Evolutionary conservation across 2,113 vertebrate species (phyloP), one percentile per base, ranked within the genome.

Genomic region (Thalassoma bifasciatum): DNA sequence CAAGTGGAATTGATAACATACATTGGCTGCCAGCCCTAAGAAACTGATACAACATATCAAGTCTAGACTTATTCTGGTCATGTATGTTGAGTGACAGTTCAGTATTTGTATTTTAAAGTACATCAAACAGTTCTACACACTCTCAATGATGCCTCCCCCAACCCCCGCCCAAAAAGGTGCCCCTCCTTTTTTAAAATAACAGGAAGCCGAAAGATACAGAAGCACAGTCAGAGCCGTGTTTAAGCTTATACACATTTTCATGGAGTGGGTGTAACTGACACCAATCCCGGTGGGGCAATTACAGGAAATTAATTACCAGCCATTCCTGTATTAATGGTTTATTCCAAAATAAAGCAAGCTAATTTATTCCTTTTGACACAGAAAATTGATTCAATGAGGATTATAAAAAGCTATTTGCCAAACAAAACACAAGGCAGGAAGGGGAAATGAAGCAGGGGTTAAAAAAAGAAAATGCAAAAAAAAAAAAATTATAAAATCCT

Each of bases 251-350:
- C 61, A 80, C 81, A 90, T 92, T 92, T 89, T 61, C 83, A 88
- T 89, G 51, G 75, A 91, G 86, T 91, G 83, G 87, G 85, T 92
- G 88, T 84, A 88, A 89, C 83, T 92, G 91, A 89, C 88, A 92
- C 88, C 89, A 93, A 92, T 92, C 92, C 93, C 86, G 64, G 83
- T 90, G 89, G 92, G 84, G 89, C 87, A 92, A 94, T 93, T 94
- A 91, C 86, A 89, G 83, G 85, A 93, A 93, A 93, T 93, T 93
- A 92, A 93, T 92, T 93, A 93, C 86, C 86, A 92, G 69, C 75
- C 89, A 88, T 91, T 92, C 80, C 87, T 88, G 84, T 89, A 91
- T 92, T 90, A 93, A 88, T 88, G 91, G 89, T 91, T 91, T 88
- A 91, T 91, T 90, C 88, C 87, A 85, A 93, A 91, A 92, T 92